These are phyloP conservation scores for Probaryconus sp. DNA, from an alignment of 1,140 invertebrate species.

Conservation along the genomic window DNA sequence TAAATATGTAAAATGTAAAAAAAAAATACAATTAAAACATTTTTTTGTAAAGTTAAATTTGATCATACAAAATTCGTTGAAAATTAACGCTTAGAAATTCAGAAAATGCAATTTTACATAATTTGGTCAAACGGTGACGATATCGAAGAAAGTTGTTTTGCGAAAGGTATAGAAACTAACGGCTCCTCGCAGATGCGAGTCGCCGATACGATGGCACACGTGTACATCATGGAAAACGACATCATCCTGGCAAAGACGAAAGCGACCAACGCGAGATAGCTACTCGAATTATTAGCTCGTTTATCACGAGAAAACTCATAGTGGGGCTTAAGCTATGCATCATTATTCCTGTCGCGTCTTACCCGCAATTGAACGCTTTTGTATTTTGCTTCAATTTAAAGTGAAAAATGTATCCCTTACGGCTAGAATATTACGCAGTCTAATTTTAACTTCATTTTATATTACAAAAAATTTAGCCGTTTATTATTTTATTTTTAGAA, in stretches of 20 bases:
- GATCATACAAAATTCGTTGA: too few species aligned
- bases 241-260: slow-evolving; percentile 28
- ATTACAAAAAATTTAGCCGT: too few species aligned
- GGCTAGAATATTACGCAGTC: too few species aligned
- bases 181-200: slow-evolving; percentile 28
- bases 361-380: too few species aligned
- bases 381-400: too few species aligned
- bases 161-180: slow-evolving; percentile 34
- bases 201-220: slow-evolving; percentile 26
- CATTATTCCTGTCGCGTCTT: slow-evolving; percentile 7
- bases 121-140: slow-evolving; percentile 27
- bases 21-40: too few species aligned
- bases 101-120: slow-evolving; percentile 11
- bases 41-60: too few species aligned
- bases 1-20: too few species aligned
- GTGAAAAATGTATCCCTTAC: too few species aligned
- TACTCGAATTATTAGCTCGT: slow-evolving; percentile 16
- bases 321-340: neutral
- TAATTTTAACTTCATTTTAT: too few species aligned
- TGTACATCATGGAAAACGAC: slow-evolving; percentile 39
- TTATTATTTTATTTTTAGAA: too few species aligned
- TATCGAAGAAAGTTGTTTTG: slow-evolving; percentile 47
- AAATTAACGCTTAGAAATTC: too few species aligned
- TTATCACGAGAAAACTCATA: slow-evolving; percentile 17
- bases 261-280: neutral